Conservation (phyloP, 2,888 invertebrate species). For the Pandemis heparana region DNA sequence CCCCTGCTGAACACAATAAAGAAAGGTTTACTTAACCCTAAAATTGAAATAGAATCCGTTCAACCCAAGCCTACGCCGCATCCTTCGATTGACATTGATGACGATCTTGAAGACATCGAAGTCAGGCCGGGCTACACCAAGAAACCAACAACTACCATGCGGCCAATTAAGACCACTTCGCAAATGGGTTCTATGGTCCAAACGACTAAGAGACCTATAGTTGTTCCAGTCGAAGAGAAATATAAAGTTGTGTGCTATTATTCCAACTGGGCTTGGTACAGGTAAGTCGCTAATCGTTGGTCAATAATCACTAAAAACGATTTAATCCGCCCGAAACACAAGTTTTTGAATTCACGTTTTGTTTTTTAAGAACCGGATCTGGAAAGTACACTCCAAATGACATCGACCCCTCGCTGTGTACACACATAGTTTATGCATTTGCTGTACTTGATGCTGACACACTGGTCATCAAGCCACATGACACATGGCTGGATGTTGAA, state of each 20-base stretch:
- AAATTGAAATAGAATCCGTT: slow-evolving; percentile 56
- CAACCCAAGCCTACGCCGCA: slow-evolving; percentile 48
- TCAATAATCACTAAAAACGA: not conserved
- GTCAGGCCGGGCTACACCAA: slow-evolving; percentile 62
- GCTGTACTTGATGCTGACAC: slow-evolving; percentile 92
- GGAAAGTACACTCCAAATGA: slow-evolving; percentile 94
- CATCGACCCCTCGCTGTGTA: slow-evolving; percentile 94
- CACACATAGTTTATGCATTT: slow-evolving; percentile 97
- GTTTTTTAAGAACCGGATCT: slow-evolving; percentile 87
- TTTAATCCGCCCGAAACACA: not conserved
- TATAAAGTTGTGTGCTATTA: slow-evolving; percentile 96
- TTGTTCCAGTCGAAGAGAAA: slow-evolving; percentile 62
- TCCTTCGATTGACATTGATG: slow-evolving; percentile 67
- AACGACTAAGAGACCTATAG: slow-evolving; percentile 59
- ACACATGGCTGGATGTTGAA: slow-evolving; percentile 95
- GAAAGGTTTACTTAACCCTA: slow-evolving; percentile 86
- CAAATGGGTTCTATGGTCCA: slow-evolving; percentile 54
- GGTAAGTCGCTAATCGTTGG: slow-evolving; percentile 57
- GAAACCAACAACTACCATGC: slow-evolving; percentile 49
- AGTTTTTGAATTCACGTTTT: not conserved
- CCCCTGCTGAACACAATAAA: slow-evolving; percentile 93
- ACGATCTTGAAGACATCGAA: slow-evolving; percentile 77
- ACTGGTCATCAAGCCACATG: slow-evolving; percentile 93
- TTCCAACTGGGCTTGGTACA: slow-evolving; percentile 98
- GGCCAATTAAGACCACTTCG: slow-evolving; percentile 52